Conservation (phyloP, 2,797 vertebrate species). For the Lacerta bilineata region DNA sequence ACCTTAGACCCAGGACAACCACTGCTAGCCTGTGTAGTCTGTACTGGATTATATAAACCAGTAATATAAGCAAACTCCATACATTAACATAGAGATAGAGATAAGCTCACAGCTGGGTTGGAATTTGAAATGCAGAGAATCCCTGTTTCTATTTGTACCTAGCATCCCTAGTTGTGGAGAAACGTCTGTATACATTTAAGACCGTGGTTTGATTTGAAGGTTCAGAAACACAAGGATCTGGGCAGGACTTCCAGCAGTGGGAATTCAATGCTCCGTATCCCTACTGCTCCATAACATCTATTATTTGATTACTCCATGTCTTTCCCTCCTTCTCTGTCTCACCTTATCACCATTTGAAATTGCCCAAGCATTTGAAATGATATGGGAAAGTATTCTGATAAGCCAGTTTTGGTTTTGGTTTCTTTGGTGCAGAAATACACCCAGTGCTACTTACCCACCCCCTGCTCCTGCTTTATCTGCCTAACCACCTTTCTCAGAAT, state of each 20-base stretch:
- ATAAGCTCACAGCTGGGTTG: neutral
- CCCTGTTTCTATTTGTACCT: neutral
- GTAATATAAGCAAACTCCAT: neutral
- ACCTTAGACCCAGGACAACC: neutral
- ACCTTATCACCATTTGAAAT: neutral
- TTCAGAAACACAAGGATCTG: neutral
- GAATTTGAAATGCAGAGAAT: neutral
- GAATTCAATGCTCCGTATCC: neutral
- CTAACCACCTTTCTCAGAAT: neutral
- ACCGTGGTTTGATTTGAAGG: neutral
- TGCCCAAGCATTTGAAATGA: neutral
- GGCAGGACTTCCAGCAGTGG: neutral
- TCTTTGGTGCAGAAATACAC: conserved; percentile 2
- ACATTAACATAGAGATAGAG: neutral
- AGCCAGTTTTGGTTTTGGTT: neutral
- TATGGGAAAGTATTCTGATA: neutral
- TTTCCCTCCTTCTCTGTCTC: neutral
- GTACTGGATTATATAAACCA: neutral
- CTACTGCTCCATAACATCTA: neutral
- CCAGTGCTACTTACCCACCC: neutral
- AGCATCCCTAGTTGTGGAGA: neutral
- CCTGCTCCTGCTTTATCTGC: neutral
- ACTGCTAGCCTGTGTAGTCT: neutral
- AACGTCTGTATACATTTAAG: neutral
- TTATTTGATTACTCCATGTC: neutral